These are phyloP conservation scores for Apotomis capreana DNA, from an alignment of 2,888 invertebrate genomes.

Conservation along the genomic window DNA sequence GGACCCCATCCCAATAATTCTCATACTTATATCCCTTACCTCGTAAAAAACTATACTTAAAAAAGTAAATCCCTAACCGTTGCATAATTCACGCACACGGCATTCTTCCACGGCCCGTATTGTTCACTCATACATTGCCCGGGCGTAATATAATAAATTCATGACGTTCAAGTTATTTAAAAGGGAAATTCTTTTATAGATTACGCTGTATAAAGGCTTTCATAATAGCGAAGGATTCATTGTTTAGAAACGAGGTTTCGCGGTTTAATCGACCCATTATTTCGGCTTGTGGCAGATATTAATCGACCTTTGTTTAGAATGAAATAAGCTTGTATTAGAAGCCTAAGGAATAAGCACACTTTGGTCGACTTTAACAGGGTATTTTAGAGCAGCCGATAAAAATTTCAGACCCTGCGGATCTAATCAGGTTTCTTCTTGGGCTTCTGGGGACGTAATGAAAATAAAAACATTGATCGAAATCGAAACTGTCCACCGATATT, in stretches of 20 bases:
- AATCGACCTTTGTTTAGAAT: not conserved
- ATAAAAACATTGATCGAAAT: too few relatives aligned
- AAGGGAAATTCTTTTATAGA: conserved; percentile 29
- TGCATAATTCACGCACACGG: conserved; percentile 59
- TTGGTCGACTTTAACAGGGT: too few relatives aligned
- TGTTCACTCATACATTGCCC: conserved; percentile 36
- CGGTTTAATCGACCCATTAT: not conserved
- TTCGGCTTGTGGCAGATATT: not conserved
- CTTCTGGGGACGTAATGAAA: too few relatives aligned
- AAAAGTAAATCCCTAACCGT: conserved; percentile 50
- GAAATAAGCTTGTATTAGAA: not conserved
- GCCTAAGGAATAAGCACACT: too few relatives aligned
- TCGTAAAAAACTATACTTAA: conserved; percentile 31
- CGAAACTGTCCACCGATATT: too few relatives aligned
- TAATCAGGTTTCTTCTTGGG: too few relatives aligned
- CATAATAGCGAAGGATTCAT: not conserved
- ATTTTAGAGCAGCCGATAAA: too few relatives aligned
- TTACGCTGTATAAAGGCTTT: conserved; percentile 19
- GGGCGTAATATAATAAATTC: conserved; percentile 27
- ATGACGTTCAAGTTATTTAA: conserved; percentile 21
- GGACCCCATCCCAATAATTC: too few relatives aligned
- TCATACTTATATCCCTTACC: not conserved
- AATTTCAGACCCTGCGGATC: too few relatives aligned
- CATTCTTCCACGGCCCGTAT: conserved; percentile 60
- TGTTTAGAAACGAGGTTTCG: not conserved